Conservation (phyloP, 2,888 invertebrate genomes). For the Orthosia gracilis region DNA sequence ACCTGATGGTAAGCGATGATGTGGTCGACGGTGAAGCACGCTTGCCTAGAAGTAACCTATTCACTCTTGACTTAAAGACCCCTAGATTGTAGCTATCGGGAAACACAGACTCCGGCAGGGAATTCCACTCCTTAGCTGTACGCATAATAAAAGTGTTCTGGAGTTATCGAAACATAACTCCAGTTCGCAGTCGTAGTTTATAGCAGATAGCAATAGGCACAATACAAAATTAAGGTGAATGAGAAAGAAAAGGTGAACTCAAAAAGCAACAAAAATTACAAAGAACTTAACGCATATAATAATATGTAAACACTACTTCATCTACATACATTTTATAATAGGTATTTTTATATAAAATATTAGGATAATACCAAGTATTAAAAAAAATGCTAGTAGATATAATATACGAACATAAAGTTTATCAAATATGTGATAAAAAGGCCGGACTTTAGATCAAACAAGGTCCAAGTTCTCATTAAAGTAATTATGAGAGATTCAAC, state of each 20-base stretch:
- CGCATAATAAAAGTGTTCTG: too few species aligned
- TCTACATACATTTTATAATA: constrained; percentile 5
- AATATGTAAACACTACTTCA: constrained; percentile 6
- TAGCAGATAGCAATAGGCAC: not conserved
- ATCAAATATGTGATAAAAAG: constrained; percentile 23
- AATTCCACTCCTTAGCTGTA: too few species aligned
- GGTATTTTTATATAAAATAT: constrained; percentile 15
- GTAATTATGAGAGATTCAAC: constrained; percentile 29
- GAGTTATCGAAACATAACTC: not conserved
- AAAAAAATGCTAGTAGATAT: too few species aligned
- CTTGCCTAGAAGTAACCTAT: too few species aligned
- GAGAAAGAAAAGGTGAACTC: not conserved
- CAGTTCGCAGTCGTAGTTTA: constrained; percentile 7
- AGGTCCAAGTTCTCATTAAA: constrained; percentile 50
- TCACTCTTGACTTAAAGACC: too few species aligned
- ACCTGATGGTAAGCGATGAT: too few species aligned
- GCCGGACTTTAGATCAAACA: constrained; percentile 29
- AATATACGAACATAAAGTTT: constrained; percentile 23
- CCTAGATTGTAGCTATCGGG: too few species aligned
- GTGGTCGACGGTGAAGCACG: too few species aligned
- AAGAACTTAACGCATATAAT: not conserved
- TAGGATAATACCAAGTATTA: too few species aligned
- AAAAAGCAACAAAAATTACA: not conserved
- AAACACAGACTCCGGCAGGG: too few species aligned
- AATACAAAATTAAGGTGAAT: not conserved